Base-by-base conservation (phyloP, 2,797 vertebrate genomes). In the Hippocampus kuda region DNA sequence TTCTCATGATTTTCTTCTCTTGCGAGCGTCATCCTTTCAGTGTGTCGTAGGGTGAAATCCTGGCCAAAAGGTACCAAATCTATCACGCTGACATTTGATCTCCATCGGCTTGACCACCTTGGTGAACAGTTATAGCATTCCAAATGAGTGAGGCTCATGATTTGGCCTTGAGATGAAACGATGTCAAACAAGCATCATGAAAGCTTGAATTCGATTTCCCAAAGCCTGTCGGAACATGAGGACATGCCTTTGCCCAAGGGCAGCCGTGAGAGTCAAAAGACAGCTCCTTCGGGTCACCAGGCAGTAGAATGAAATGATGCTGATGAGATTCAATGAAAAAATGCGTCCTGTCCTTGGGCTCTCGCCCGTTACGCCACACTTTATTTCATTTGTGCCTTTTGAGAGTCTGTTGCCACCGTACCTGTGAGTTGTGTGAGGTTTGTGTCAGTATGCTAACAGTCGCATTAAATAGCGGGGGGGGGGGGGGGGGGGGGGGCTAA, bases 181-280 rank as follows among this genome's bases (percentile, higher is more conserved):
- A 24, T 53, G 51, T 53, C 3, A 22, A n/a, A 59, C 26, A 59
- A 30, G 15, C 15, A 34, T 34, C 15, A 2, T 30, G 34, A 63
- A 44, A 24, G 22, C 38, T n/a, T 42, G 22, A 13, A 42, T 63
- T 44, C 5, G 41, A 44, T 63, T 44, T 63, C 61, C 49, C 64
- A 46, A 65, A 42, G 20, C 30, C 9, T 41, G 1, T 4, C 4
- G 30, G 34, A 10, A 42, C 20, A 41, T 42, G n/a, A 5, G 61
- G 9, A 63, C 41, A 63, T 63, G 41, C 62, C 38, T 44, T 44
- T 64, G 41, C 62, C n/a, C 62, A n/a, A 63, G 38, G 61, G 22
- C 61, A 63, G 61, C 30, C 8, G 56, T 59, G 26, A 26, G 26
- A 18, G 30, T 60, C 59, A 34, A 60, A 60, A 30, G 16, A 30